Evolutionary conservation across 2,797 vertebrate genomes (phyloP).

Genomic region (Cyclura pinguis): DNA sequence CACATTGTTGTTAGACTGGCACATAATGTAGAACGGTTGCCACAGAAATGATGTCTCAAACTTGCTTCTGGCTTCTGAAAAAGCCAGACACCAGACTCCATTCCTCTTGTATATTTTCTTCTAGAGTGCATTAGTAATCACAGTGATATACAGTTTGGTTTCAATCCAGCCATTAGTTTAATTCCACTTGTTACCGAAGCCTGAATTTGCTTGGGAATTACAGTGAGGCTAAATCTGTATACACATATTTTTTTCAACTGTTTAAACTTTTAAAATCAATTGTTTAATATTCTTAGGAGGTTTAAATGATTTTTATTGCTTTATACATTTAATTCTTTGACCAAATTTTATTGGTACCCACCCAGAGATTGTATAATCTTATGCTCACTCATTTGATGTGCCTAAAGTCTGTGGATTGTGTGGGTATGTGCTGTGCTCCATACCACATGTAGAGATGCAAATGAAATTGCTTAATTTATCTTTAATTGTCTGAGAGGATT

Average conservation of each 20-base stretch:
- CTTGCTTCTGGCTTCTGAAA: conserved; percentile 24
- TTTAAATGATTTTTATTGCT: too few relatives aligned
- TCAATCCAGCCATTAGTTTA: conserved; percentile 11
- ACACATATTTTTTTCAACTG: too few relatives aligned
- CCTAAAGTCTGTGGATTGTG: neutral
- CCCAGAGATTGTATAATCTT: too few relatives aligned
- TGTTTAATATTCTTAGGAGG: too few relatives aligned
- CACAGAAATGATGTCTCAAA: neutral
- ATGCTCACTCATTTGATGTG: neutral
- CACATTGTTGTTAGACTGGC: conserved; percentile 13
- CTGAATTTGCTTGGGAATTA: neutral
- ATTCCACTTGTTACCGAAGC: conserved; percentile 1
- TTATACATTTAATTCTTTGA: too few relatives aligned
- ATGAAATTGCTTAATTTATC: too few relatives aligned
- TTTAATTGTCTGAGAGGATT: too few relatives aligned
- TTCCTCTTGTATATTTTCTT: conserved; percentile 13
- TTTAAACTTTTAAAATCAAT: too few relatives aligned
- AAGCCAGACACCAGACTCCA: conserved; percentile 25
- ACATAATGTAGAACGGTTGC: neutral
- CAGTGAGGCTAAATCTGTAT: neutral
- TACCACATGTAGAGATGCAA: neutral
- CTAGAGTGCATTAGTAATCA: conserved; percentile 12
- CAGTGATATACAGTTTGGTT: conserved; percentile 9
- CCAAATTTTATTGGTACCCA: too few relatives aligned
- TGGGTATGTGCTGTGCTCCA: neutral